These are phyloP conservation scores for Pterostichus madidus DNA, from an alignment of 2,888 invertebrate species.

Conservation along the genomic window DNA sequence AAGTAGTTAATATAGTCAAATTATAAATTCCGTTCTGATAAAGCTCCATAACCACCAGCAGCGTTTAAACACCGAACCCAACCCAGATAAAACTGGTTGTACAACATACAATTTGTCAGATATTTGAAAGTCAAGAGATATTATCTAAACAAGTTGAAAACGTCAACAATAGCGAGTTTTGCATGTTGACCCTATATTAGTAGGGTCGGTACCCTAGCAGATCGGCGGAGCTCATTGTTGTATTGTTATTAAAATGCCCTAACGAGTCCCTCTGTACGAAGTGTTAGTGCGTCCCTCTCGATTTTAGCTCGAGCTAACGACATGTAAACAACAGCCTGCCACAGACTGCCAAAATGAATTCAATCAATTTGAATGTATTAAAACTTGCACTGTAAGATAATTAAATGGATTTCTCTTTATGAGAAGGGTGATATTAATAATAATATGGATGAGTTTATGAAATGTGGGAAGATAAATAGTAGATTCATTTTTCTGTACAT, in stretches of 20 bases:
- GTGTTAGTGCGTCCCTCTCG: conserved; percentile 50
- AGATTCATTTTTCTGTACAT: background rate
- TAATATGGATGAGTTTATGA: background rate
- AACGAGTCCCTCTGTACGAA: conserved; percentile 54
- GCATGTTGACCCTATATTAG: conserved; percentile 35
- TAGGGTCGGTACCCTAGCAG: conserved; percentile 2
- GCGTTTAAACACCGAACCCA: conserved; percentile 9
- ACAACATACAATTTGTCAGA: conserved; percentile 43
- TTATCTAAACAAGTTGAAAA: conserved; percentile 43
- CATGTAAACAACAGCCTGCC: conserved; percentile 51
- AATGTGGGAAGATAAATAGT: background rate
- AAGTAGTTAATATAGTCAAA: conserved; percentile 25
- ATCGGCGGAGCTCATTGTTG: conserved; percentile 47
- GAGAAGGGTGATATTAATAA: background rate
- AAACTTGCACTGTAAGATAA: conserved; percentile 50
- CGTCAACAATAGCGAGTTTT: conserved; percentile 39
- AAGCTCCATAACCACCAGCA: conserved; percentile 15
- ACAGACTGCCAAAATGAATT: conserved; percentile 49
- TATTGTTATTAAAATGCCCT: conserved; percentile 57
- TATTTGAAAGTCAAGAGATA: conserved; percentile 53
- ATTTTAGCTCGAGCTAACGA: conserved; percentile 42
- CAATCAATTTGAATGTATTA: conserved; percentile 54
- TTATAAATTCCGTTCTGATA: conserved; percentile 6
- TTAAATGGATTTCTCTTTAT: conserved; percentile 38
- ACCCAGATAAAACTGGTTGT: conserved; percentile 34